phyloP scores from a whole-genome alignment of 2,888 invertebrate species.

The Tipula vernalis region DNA sequence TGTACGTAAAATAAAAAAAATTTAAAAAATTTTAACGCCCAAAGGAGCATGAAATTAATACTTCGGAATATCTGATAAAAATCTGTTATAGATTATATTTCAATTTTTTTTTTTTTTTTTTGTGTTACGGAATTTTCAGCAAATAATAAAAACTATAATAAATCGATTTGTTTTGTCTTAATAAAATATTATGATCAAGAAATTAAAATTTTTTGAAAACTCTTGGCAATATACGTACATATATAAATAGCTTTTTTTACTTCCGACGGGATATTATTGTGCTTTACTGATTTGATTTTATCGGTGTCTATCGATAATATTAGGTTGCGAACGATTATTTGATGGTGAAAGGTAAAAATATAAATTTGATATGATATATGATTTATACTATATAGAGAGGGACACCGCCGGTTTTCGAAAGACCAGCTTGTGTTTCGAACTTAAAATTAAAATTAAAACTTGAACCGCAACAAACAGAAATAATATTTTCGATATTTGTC shows the following conservation, averaged over 20 bases:
- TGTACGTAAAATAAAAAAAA: not conserved
- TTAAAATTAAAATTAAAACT: not conserved
- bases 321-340: not conserved
- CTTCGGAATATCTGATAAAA: not conserved
- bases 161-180: constrained; percentile 4
- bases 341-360: too few species aligned
- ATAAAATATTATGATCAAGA: not conserved
- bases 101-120: not conserved
- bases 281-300: not conserved
- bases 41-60: not conserved
- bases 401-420: too few species aligned
- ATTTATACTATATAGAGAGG: too few species aligned
- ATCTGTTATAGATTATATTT: not conserved
- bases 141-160: constrained; percentile 4
- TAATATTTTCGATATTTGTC: not conserved
- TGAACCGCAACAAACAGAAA: not conserved
- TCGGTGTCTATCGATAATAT: not conserved
- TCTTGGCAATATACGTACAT: not conserved
- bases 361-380: too few species aligned
- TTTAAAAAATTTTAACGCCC: not conserved
- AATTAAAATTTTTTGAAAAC: not conserved
- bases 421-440: too few species aligned
- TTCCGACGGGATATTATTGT: not conserved
- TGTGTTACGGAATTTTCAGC: not conserved
- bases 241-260: not conserved